Base-by-base conservation (phyloP, 2,888 invertebrate genomes). In the Cerceris rybyensis region DNA sequence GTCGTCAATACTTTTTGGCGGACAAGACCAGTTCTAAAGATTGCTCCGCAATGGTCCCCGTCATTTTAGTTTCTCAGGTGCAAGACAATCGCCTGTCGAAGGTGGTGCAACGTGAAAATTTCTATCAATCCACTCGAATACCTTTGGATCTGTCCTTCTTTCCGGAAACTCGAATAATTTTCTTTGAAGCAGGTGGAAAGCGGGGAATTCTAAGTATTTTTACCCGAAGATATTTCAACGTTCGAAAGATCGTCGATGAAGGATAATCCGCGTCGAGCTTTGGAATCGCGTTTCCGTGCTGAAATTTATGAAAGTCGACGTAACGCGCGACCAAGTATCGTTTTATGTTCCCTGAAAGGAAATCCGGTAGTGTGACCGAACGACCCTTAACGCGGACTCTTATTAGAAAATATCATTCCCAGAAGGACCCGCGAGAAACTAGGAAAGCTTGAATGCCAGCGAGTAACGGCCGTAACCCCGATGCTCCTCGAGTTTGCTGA, bases 351-450 rank as follows among this genome's bases (percentile, higher is more conserved):
- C 54, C 17, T 42, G 61, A 72, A 57, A 69, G 73, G 70, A 75
- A 81, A 80, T 71, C 66, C 61, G 6, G 42, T 7, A 46, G 16
- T 70, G 66, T 54, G 70, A 58, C 49, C 70, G 80, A 73, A 80
- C 82, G 28, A 73, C 63, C 71, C 75, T 78, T 75, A 69, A 64
- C 71, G 58, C 58, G 46, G 68, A 64, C 67, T 78, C 78, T 79
- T 79, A 78, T 66, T 68, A 79, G 70, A 58, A 84, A 75, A 81
- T 79, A 81, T 83, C 79, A 74, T 79, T 70, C 84, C 83, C 64
- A 63, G 70, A 82, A 83, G 82, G 64, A 58, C 49, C 52, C 57
- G 70, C 54, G 42, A 43, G 70, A 49, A 50, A 28, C 58, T 55
- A n/a, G 60, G 28, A 28, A 28, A 28, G 28, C 28, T 28, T 2